A percentile compares a stretch with the other conserved stretches of the same genome.
Evolutionary conservation across 1,140 invertebrate species (phyloP).

Genomic region (Harpegnathos saltator): DNA sequence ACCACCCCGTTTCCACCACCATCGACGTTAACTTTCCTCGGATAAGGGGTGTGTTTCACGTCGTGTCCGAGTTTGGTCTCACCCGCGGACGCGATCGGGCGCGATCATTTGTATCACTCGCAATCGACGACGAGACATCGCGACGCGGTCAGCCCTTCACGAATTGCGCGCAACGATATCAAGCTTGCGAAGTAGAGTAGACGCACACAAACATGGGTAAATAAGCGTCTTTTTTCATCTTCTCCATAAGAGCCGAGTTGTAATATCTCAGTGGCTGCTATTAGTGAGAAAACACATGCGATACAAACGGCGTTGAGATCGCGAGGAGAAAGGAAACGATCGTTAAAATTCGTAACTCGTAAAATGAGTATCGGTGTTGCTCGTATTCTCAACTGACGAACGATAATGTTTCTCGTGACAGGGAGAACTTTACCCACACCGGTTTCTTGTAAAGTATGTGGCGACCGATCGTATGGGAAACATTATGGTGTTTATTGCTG

Average conservation of each 20-base stretch:
- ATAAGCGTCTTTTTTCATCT: not conserved
- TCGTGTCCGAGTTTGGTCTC: constrained; percentile 18
- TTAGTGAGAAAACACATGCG: not conserved
- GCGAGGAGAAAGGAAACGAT: not conserved
- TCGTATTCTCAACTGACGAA: constrained; percentile 4
- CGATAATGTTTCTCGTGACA: constrained; percentile 72
- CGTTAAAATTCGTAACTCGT: not conserved
- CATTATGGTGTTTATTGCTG: constrained; percentile 95
- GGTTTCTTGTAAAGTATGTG: constrained; percentile 92
- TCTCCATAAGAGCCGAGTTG: not conserved
- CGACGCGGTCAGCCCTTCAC: not conserved
- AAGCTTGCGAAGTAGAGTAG: not conserved
- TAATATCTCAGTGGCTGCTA: not conserved
- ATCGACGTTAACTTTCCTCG: constrained; percentile 28
- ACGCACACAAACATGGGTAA: constrained; percentile 46
- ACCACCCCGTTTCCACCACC: constrained; percentile 49
- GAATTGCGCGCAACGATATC: not conserved
- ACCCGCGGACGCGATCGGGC: constrained; percentile 17
- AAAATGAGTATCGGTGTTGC: not conserved
- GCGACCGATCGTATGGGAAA: constrained; percentile 94
- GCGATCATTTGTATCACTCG: constrained; percentile 21
- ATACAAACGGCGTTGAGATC: not conserved
- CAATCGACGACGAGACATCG: not conserved
- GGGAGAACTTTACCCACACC: constrained; percentile 90
- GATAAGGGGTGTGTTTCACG: constrained; percentile 17